A percentile compares a stretch with the other conserved stretches of the same genome.
Evolutionary conservation across 2,113 vertebrate species (phyloP).

Genomic region (Sturnira hondurensis): DNA sequence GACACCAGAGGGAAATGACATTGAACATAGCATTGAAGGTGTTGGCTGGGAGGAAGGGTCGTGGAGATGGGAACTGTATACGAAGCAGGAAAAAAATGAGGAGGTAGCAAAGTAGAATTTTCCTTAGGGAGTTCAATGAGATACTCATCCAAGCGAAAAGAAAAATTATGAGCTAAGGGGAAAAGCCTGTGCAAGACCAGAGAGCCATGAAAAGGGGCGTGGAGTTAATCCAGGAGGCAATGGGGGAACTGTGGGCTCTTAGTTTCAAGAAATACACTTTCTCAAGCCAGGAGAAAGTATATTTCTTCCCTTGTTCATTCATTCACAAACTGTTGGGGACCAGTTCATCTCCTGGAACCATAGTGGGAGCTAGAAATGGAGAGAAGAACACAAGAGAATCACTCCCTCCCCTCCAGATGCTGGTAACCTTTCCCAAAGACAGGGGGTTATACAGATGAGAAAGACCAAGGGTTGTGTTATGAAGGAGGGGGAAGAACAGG

Average conservation of each 20-base stretch:
- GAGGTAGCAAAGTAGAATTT: background rate
- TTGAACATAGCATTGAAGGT: fast-evolving
- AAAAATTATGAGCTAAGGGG: background rate
- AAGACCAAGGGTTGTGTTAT: background rate
- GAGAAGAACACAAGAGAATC: background rate
- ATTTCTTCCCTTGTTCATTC: fast-evolving
- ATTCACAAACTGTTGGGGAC: background rate
- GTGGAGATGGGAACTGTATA: background rate
- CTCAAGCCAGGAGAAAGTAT: background rate
- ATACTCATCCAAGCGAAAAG: background rate
- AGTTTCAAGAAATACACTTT: too few species aligned
- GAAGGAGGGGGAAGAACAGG: background rate
- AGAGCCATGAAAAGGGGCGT: background rate
- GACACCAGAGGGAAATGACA: background rate
- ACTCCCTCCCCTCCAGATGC: background rate
- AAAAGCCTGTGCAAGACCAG: background rate
- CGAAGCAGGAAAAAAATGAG: background rate
- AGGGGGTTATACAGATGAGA: background rate
- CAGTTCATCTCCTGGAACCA: background rate
- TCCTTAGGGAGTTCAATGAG: background rate
- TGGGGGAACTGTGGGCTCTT: fast-evolving
- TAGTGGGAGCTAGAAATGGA: background rate
- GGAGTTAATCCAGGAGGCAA: background rate
- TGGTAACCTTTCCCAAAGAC: background rate
- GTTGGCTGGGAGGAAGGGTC: background rate